Percentiles rank a stretch among this genome's conserved stretches.
Conservation (phyloP, 2,888 invertebrate species). For the Nephrotoma guestfalica region DNA sequence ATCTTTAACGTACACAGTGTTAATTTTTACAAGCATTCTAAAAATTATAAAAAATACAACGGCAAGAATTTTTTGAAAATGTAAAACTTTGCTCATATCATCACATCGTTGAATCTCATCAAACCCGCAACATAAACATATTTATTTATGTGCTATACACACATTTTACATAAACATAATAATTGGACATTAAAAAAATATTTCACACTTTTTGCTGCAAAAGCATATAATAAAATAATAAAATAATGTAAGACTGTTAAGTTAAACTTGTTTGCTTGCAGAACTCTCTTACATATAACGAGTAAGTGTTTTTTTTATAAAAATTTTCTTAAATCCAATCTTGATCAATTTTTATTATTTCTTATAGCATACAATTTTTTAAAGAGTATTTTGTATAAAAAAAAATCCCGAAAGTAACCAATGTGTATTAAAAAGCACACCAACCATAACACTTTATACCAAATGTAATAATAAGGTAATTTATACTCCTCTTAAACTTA, state of each 20-base stretch:
- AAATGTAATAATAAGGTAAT: neutral
- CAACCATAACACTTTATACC: neutral
- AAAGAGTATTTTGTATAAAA: neutral
- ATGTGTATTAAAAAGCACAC: neutral
- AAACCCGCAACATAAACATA: neutral
- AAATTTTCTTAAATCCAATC: neutral
- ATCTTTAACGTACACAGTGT: neutral
- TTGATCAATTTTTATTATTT: neutral
- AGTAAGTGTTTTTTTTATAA: neutral
- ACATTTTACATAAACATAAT: neutral
- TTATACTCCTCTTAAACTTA: neutral
- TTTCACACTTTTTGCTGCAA: neutral
- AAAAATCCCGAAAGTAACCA: neutral
- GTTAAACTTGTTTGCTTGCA: neutral
- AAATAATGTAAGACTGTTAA: neutral
- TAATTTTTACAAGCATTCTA: neutral
- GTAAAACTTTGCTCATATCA: neutral
- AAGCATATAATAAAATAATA: neutral
- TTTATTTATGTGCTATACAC: neutral
- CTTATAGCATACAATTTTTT: neutral
- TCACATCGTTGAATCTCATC: neutral
- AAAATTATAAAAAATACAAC: neutral
- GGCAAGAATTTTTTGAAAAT: neutral
- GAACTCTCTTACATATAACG: neutral
- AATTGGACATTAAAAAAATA: neutral